These are phyloP conservation scores for Cinclus cinclus DNA, from an alignment of 2,113 vertebrate genomes.

Conservation along the genomic window DNA sequence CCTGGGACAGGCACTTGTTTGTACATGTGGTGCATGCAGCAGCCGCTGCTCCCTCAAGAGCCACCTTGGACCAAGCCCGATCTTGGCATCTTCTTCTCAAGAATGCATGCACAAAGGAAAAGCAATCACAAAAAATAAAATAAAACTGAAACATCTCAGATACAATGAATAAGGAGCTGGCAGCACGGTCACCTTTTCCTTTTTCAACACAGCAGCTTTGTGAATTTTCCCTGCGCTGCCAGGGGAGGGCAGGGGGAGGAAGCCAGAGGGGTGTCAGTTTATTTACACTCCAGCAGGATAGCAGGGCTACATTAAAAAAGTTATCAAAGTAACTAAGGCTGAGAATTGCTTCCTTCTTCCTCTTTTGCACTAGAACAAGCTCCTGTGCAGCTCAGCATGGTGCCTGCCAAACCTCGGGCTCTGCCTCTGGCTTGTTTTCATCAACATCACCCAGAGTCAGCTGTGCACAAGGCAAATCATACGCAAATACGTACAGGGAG, in stretches of 20 bases:
- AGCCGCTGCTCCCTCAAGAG: accelerated
- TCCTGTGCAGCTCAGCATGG: not conserved
- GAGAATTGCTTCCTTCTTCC: slow-evolving; percentile 46
- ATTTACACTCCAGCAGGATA: slow-evolving; percentile 16
- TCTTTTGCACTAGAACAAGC: not conserved
- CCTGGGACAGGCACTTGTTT: accelerated
- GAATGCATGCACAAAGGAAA: not conserved
- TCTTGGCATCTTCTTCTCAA: not conserved
- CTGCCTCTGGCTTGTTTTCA: not conserved
- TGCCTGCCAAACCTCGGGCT: not conserved
- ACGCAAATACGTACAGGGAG: not conserved
- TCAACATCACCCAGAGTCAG: not conserved
- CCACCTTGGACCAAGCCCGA: too few relatives aligned
- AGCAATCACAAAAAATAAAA: not conserved
- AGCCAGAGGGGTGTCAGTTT: slow-evolving; percentile 7
- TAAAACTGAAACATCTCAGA: not conserved
- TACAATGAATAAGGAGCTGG: not conserved
- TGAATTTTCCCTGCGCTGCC: not conserved
- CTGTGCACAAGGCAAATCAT: not conserved
- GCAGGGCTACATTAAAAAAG: not conserved
- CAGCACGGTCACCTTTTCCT: not conserved
- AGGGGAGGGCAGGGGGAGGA: not conserved
- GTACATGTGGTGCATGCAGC: accelerated
- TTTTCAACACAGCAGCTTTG: not conserved
- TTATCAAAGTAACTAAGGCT: not conserved